Percentiles rank a stretch among this genome's conserved stretches.
These are phyloP conservation scores for Myotis findleyi DNA, from an alignment of 2,797 vertebrate species.

Conservation along the genomic window DNA sequence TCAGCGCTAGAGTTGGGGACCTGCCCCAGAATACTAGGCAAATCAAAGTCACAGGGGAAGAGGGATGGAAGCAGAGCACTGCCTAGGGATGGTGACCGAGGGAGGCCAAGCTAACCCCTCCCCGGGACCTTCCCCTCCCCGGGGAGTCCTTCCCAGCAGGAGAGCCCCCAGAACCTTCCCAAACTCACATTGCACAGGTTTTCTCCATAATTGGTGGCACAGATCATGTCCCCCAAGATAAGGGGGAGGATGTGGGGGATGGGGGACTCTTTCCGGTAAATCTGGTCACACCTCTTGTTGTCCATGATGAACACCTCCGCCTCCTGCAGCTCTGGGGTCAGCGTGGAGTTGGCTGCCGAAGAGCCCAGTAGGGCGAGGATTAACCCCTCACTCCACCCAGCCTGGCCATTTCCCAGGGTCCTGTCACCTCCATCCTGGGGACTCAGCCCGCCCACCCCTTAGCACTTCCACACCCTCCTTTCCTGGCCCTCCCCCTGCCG, in stretches of 20 bases:
- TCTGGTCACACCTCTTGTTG: slow-evolving; percentile 53
- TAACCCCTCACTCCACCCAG: background rate
- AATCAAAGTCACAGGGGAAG: background rate
- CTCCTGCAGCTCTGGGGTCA: slow-evolving; percentile 58
- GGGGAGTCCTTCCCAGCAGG: background rate
- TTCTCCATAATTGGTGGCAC: slow-evolving; percentile 66
- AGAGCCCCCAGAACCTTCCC: background rate
- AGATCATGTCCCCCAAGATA: slow-evolving; percentile 64
- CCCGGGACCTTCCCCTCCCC: background rate
- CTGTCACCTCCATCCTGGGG: background rate
- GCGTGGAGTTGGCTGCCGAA: slow-evolving; percentile 13
- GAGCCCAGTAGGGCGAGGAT: background rate
- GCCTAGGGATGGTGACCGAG: background rate
- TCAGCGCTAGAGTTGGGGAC: background rate
- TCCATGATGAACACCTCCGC: slow-evolving; percentile 69
- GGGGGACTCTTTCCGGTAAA: slow-evolving; percentile 45
- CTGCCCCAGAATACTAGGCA: background rate
- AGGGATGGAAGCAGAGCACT: background rate
- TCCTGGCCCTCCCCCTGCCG: background rate
- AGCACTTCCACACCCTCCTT: background rate
- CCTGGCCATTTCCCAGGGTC: background rate
- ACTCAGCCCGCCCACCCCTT: too few relatives aligned
- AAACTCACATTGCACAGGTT: slow-evolving; percentile 72
- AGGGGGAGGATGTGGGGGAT: background rate
- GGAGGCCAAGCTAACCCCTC: background rate